Evolutionary conservation across 2,888 invertebrate species (phyloP).

Genomic region (Drosophila yooni): DNA sequence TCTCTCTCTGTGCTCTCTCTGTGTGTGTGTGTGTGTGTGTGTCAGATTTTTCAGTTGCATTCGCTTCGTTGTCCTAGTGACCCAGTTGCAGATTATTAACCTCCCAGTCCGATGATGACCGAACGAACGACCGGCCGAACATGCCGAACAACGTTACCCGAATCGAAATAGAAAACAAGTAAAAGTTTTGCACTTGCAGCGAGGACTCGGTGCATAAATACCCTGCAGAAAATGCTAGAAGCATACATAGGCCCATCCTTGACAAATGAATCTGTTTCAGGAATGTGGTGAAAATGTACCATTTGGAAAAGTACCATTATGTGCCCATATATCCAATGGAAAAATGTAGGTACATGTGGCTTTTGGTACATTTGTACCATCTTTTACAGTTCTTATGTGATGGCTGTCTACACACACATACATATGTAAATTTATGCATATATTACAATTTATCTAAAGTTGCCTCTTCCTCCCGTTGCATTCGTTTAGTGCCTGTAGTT

Average conservation of each 20-base stretch:
- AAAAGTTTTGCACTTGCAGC: slow-evolving; percentile 34
- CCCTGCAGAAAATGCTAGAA: slow-evolving; percentile 19
- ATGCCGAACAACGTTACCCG: slow-evolving; percentile 40
- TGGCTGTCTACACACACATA: not conserved
- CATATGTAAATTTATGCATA: not conserved
- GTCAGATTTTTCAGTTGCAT: slow-evolving; percentile 69
- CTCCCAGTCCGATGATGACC: slow-evolving; percentile 54
- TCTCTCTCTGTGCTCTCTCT: slow-evolving; percentile 16
- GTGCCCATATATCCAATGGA: not conserved
- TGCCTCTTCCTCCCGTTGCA: not conserved
- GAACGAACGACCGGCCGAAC: slow-evolving; percentile 21
- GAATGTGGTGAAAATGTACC: not conserved
- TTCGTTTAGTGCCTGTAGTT: not conserved
- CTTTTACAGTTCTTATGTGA: not conserved
- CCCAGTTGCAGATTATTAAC: slow-evolving; percentile 85
- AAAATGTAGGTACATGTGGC: not conserved
- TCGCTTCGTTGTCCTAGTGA: slow-evolving; percentile 82
- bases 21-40: slow-evolving; percentile 8
- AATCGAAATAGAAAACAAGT: slow-evolving; percentile 60
- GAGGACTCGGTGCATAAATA: slow-evolving; percentile 13
- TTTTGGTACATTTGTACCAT: not conserved
- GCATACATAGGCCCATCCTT: not conserved
- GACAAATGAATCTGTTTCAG: not conserved
- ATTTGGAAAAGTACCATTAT: not conserved
- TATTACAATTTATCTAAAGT: not conserved